Base-by-base conservation (phyloP, 2,113 vertebrate genomes). In the Agelaius tricolor region DNA sequence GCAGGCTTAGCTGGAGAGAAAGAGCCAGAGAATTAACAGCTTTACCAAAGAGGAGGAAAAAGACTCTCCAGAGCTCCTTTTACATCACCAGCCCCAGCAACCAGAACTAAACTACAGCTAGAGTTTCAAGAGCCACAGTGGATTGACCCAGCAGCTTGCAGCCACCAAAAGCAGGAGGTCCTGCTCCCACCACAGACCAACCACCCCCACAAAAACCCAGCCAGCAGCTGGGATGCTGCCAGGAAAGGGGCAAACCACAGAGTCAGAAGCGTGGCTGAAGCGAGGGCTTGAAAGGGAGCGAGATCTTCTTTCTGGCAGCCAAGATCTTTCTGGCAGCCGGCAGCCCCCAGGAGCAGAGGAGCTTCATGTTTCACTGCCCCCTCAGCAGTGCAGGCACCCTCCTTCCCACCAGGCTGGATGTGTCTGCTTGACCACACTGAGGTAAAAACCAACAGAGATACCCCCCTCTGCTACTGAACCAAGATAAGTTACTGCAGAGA, bases 141-240 rank as follows among this genome's bases (percentile, higher is more conserved):
- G 67, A 41, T 5, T 15, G 15, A 83, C 28, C 49, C 0, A 0
- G 62, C 71, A 76, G 65, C 76, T 57, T 2, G 2, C 1, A 4
- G 28, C 44, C 15, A 15, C 55, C 66, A 13, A 43, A 66, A 78
- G 37, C 78, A 41, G 1, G 7, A 88, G 75, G 63, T 90, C 68
- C 72, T 1, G 1, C 44, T 68, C 66, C 73, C 51, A 73, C 21
- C 12, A 10, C 35, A 24, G 41, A 33, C 10, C 54, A 51, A 24
- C 46, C 82, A 4, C 4, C 31, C 49, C 51, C 1, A 1, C 35
- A 30, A 20, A 84, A 66, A 21, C 24, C 23, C 10, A 0, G 22
- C 11, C 14, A 54, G 88, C 69, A 59, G 63, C 67, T 77, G 76
- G 73, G 62, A 46, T 27, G 41, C 19, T 12, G 9, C 58, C 18